A percentile compares a stretch with the other conserved stretches of the same genome.
These are phyloP conservation scores for Struthidea cinerea DNA, from an alignment of 2,113 vertebrate genomes.

Conservation along the genomic window DNA sequence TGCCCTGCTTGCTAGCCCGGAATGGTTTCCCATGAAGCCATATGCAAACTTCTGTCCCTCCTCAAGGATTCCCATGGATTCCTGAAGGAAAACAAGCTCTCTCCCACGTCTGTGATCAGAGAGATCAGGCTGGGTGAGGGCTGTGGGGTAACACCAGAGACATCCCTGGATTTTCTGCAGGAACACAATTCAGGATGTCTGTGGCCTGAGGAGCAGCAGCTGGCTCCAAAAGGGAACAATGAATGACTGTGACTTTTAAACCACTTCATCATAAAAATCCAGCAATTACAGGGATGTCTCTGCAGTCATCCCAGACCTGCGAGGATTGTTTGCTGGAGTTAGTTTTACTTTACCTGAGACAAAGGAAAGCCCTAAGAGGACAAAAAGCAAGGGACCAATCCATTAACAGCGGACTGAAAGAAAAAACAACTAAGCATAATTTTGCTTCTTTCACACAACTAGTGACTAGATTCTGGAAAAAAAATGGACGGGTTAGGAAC, in stretches of 20 bases:
- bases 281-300: not conserved
- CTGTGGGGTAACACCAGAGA: not conserved
- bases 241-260: not conserved
- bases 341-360: not conserved
- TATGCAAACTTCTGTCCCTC: too few species aligned
- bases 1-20: not conserved
- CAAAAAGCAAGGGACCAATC: not conserved
- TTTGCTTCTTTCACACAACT: not conserved
- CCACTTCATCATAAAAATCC: accelerated
- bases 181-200: not conserved
- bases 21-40: not conserved
- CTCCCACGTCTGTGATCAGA: not conserved
- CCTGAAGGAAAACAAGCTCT: not conserved
- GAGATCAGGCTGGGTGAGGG: not conserved
- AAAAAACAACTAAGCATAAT: not conserved
- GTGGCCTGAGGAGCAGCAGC: not conserved
- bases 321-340: not conserved
- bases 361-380: not conserved
- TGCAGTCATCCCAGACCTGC: not conserved
- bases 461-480: not conserved
- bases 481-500: not conserved
- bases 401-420: not conserved
- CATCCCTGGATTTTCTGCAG: not conserved
- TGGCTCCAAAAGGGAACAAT: not conserved
- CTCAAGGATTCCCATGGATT: not conserved